Conservation (phyloP, 2,797 vertebrate genomes). For the Cirrhinus mrigala region DNA sequence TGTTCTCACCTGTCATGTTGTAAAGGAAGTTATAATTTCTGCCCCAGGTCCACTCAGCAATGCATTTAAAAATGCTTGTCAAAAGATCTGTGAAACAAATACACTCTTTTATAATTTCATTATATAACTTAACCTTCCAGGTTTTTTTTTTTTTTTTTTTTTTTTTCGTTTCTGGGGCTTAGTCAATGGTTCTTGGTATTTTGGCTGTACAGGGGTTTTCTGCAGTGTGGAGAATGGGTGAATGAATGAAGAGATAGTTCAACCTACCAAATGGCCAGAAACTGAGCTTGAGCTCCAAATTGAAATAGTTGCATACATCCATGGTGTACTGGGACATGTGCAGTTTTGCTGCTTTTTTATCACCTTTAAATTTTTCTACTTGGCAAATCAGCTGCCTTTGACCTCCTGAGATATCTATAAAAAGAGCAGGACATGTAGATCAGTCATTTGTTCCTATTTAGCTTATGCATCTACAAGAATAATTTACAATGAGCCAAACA, state of each 20-base stretch:
- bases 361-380: not conserved
- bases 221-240: not conserved
- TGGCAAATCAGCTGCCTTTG: not conserved
- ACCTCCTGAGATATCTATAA: not conserved
- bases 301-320: not conserved
- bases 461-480: not conserved
- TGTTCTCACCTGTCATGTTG: slow-evolving; percentile 18
- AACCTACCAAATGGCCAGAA: not conserved
- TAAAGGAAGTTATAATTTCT: slow-evolving; percentile 48
- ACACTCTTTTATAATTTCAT: not conserved
- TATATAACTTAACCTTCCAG: no score
- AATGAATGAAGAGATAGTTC: not conserved
- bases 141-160: not conserved
- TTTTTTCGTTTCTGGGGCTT: not conserved
- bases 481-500: not conserved
- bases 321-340: not conserved
- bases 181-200: not conserved
- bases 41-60: slow-evolving; percentile 37
- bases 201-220: not conserved
- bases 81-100: not conserved
- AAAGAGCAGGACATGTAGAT: not conserved
- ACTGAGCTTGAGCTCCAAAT: not conserved
- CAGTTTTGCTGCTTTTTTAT: not conserved
- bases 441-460: not conserved
- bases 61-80: not conserved